phyloP scores from a whole-genome alignment of 2,113 vertebrate genomes.

The Atherinomorus stipes region DNA sequence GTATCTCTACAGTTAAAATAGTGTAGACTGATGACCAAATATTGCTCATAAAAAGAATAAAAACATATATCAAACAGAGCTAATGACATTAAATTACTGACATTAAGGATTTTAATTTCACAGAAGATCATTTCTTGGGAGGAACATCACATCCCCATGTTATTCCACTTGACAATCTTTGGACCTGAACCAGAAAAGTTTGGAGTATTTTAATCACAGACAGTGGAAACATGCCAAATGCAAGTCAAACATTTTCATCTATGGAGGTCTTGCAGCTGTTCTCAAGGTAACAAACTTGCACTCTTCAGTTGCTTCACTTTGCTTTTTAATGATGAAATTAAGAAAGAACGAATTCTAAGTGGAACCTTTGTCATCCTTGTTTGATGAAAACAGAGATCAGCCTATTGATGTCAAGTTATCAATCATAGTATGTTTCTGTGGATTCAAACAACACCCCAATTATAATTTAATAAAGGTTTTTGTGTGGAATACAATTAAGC shows the following conservation, averaged over 20 bases:
- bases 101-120: too few relatives aligned
- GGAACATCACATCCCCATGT: too few relatives aligned
- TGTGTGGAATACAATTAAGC: slow-evolving; percentile 20
- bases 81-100: too few relatives aligned
- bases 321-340: slow-evolving; percentile 19
- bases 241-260: neutral
- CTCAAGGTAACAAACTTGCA: slow-evolving; percentile 47
- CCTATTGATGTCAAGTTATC: slow-evolving; percentile 35
- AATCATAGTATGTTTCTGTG: slow-evolving; percentile 13
- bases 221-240: neutral
- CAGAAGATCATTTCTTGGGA: too few relatives aligned
- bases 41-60: neutral
- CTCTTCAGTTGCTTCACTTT: slow-evolving; percentile 3
- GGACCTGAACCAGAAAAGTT: neutral
- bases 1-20: neutral
- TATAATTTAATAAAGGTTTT: slow-evolving; percentile 12
- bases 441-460: slow-evolving; percentile 5
- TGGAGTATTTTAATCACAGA: neutral
- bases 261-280: slow-evolving; percentile 39
- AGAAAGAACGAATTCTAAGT: neutral
- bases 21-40: neutral
- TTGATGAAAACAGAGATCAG: slow-evolving; percentile 14
- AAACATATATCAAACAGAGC: too few relatives aligned
- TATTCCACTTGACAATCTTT: neutral
- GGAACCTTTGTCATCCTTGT: slow-evolving; percentile 23